A percentile compares a stretch with the other conserved stretches of the same genome.
These are phyloP conservation scores for Drosophila quinaria DNA, from an alignment of 2,888 invertebrate genomes.

Conservation along the genomic window DNA sequence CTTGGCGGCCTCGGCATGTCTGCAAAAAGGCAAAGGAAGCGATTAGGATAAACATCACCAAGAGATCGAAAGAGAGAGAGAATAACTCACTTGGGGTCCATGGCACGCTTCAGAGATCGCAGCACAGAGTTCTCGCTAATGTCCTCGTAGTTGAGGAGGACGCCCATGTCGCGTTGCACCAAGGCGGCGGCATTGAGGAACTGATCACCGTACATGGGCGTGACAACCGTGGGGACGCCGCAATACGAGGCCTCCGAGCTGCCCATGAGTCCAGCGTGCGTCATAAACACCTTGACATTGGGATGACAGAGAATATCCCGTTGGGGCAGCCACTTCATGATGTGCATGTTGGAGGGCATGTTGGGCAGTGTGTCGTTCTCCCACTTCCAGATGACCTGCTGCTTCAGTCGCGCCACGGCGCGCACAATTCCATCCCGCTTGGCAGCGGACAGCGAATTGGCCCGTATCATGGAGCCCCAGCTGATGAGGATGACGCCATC, in stretches of 20 bases:
- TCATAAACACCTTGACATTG: slow-evolving; percentile 89
- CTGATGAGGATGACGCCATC: slow-evolving; percentile 90
- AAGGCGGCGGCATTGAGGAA: slow-evolving; percentile 87
- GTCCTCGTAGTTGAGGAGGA: slow-evolving; percentile 86
- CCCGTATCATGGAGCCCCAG: slow-evolving; percentile 90
- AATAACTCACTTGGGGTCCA: slow-evolving; percentile 86
- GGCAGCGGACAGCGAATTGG: slow-evolving; percentile 87
- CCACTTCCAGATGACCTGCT: slow-evolving; percentile 90
- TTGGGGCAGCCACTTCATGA: slow-evolving; percentile 91
- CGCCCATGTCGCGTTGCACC: slow-evolving; percentile 87
- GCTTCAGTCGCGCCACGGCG: slow-evolving; percentile 87
- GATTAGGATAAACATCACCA: not conserved
- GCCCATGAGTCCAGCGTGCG: slow-evolving; percentile 91
- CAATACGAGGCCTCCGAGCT: slow-evolving; percentile 89
- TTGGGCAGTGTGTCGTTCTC: slow-evolving; percentile 88
- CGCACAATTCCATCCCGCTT: slow-evolving; percentile 87
- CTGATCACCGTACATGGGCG: slow-evolving; percentile 91
- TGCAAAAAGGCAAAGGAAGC: slow-evolving; percentile 27
- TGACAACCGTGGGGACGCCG: slow-evolving; percentile 88
- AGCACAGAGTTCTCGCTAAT: slow-evolving; percentile 87
- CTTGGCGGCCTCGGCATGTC: slow-evolving; percentile 85
- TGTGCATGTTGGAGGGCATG: slow-evolving; percentile 88
- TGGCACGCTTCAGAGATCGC: slow-evolving; percentile 86
- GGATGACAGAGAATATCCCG: slow-evolving; percentile 91
- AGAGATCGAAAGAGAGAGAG: not conserved